phyloP scores from a whole-genome alignment of 1,140 invertebrate genomes.

The Philotrypesis tridentata region DNA sequence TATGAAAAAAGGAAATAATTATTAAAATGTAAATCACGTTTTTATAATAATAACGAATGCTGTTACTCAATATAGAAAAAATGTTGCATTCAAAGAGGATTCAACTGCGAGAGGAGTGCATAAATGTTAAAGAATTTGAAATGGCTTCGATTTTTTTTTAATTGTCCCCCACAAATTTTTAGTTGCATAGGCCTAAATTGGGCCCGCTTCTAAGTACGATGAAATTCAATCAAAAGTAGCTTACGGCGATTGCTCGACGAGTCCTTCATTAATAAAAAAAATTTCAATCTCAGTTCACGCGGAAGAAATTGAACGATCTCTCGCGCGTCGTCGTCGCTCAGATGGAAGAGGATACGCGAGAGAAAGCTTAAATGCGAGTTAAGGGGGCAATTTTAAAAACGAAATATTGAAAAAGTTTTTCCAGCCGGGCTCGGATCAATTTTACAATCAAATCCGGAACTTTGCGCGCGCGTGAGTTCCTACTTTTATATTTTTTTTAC shows the following conservation, averaged over 20 bases:
- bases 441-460: constrained; percentile 45
- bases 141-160: too few species aligned
- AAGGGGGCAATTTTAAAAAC: constrained; percentile 44
- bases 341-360: not conserved
- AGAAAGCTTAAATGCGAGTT: constrained; percentile 39
- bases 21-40: too few species aligned
- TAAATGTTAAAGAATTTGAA: too few species aligned
- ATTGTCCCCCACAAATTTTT: too few species aligned
- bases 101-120: too few species aligned
- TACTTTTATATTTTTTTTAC: not conserved
- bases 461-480: constrained; percentile 4
- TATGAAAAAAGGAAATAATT: too few species aligned
- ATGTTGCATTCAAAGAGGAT: too few species aligned
- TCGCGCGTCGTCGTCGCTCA: not conserved
- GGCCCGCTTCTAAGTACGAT: too few species aligned
- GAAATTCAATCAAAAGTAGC: not conserved
- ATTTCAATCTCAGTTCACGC: constrained; percentile 24
- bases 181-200: too few species aligned
- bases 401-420: constrained; percentile 50
- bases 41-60: too few species aligned
- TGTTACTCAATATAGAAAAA: too few species aligned
- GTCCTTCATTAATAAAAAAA: constrained; percentile 42
- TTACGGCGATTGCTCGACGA: not conserved
- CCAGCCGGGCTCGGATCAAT: constrained; percentile 31
- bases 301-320: constrained; percentile 15